Evolutionary conservation across 1,140 invertebrate genomes (phyloP), one percentile per base, ranked within the genome.

Genomic region (Anoplolepis gracilipes): DNA sequence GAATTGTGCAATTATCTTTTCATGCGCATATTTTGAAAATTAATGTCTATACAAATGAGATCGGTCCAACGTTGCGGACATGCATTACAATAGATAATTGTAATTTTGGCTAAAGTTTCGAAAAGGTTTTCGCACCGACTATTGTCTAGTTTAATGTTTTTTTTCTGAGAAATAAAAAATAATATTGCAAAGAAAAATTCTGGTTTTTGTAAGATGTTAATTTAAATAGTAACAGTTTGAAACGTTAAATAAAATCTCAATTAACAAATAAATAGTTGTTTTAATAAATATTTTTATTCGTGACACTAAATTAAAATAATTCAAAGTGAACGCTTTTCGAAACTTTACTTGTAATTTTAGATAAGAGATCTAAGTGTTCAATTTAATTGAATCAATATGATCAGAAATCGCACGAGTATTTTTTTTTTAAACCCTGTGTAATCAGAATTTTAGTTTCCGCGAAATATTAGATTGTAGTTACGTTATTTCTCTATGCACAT

Each of bases 301-400:
- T 25, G 25, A 25, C 11, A 7, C 5, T 28, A 49, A n/a, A 65
- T 78, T 25, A 42, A 33, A 25, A 49, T 67, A 49, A 79, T 36
- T 39, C 28, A 49, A 72, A 46, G 22, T 22, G 25, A 19, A 42
- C 7, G 5, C 30, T 79, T 69, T 69, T 79, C 76, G 62, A 42
- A 59, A 73, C 36, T 61, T 33, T 8, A 53, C 67, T 59, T 19
- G 53, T 72, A 59, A 73, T 72, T 42, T 59, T 72, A 59, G 16
- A 25, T 69, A 5, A 61, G 22, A 33, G 49, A 84, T 77, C 64
- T 53, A 39, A 85, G 53, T 72, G 79, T 87, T 87, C 86, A 78
- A 53, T 49, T 53, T 69, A 33, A 64, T 30, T 42, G n/a, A 75
- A 55, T 69, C 42, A 69, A n/a, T 77, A 30, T 39, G 25, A 77